Conservation (phyloP, 2,113 vertebrate species). For the Candoia aspera region DNA sequence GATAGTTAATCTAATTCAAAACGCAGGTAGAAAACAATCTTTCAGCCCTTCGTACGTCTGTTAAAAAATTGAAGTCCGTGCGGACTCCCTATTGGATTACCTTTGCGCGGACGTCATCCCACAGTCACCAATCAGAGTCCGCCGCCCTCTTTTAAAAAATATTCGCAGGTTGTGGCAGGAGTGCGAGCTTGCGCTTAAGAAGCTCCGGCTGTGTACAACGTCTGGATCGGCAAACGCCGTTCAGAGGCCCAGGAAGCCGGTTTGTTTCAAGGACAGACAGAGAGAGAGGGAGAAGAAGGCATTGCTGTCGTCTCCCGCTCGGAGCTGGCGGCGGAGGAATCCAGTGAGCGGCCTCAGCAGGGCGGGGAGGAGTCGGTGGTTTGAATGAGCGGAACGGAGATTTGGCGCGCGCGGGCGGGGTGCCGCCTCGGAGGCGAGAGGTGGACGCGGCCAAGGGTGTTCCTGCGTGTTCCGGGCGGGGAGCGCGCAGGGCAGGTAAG, state of each 20-base stretch:
- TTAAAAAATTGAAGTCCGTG: conserved; percentile 46
- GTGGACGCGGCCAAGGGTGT: too few relatives aligned
- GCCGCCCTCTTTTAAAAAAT: conserved; percentile 78
- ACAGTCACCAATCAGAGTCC: conserved; percentile 65
- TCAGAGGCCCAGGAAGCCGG: fast-evolving
- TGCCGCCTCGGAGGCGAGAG: background rate
- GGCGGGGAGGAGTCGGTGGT: background rate
- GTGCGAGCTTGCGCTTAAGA: background rate
- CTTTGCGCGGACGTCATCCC: fast-evolving
- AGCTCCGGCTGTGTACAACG: background rate
- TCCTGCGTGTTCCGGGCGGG: background rate
- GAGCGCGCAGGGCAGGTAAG: background rate
- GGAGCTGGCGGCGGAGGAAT: conserved; percentile 41
- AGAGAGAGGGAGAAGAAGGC: background rate
- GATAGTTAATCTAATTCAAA: background rate
- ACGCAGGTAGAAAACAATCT: fast-evolving
- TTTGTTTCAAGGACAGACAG: fast-evolving
- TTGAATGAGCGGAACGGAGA: background rate
- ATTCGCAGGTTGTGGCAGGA: fast-evolving
- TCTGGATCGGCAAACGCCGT: background rate
- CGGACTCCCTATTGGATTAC: background rate
- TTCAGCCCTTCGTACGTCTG: fast-evolving
- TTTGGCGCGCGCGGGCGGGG: background rate
- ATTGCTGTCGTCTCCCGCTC: too few relatives aligned
- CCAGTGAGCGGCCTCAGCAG: background rate